Percentiles rank a stretch among this genome's conserved stretches.
Conservation (phyloP, 2,113 vertebrate species). For the Dicentrarchus labrax region DNA sequence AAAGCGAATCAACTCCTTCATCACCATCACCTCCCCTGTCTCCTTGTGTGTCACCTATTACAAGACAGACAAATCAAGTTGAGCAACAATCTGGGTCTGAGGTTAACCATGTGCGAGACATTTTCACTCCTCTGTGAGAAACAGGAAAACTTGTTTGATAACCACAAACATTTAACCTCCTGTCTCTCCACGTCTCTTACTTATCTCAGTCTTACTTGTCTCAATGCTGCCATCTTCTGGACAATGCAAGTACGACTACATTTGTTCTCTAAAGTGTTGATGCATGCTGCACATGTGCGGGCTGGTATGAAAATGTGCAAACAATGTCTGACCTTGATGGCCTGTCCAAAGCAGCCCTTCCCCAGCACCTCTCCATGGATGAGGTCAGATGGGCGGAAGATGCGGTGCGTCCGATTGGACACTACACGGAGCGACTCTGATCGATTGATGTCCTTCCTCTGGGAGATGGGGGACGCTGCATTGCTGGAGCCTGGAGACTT, state of each 20-base stretch:
- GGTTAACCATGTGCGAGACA: not conserved
- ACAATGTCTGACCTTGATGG: constrained; percentile 90
- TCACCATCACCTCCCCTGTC: constrained; percentile 98
- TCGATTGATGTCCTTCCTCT: constrained; percentile 92
- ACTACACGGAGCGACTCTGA: constrained; percentile 93
- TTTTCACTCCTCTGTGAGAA: not conserved
- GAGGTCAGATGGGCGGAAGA: constrained; percentile 97
- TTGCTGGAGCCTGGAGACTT: constrained; percentile 91
- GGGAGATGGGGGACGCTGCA: constrained; percentile 87
- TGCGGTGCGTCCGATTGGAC: constrained; percentile 88
- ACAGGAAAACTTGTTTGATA: not conserved
- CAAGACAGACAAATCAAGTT: not conserved
- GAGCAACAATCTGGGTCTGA: not conserved
- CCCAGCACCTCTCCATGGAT: constrained; percentile 97
- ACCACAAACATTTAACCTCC: not conserved
- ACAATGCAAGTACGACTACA: constrained; percentile 8
- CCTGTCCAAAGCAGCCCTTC: constrained; percentile 96
- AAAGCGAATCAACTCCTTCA: constrained; percentile 98
- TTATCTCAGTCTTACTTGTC: not conserved
- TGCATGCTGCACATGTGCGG: not conserved
- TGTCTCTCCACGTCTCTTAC: not conserved
- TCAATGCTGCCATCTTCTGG: constrained; percentile 68
- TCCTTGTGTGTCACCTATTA: constrained; percentile 93
- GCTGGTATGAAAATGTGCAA: not conserved
- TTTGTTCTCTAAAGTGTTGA: not conserved